Base-by-base conservation (phyloP, 1,140 invertebrate species). In the Melanaphis sacchari region DNA sequence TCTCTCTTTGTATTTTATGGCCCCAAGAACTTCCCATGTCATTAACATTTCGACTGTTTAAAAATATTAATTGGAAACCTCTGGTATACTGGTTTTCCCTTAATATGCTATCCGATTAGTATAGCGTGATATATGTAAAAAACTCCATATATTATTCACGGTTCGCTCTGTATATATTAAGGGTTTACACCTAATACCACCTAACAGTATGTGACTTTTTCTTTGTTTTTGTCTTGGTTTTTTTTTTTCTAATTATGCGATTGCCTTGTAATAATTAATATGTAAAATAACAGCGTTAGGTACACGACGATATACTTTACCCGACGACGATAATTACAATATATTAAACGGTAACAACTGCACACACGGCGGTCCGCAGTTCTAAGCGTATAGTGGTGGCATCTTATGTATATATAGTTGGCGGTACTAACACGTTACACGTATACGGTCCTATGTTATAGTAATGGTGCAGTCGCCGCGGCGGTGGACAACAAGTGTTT, bases 321-420 rank as follows among this genome's bases (percentile, higher is more conserved):
- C 36, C 88, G 88, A 89, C 88, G 49, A 54, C 88, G 88, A 89
- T 89, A 54, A 89, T 89, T 89, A 54, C 26, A 36, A 89, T 89
- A 40, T 49, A 87, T 89, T 54, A 52, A 52, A 54, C 22, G 22
- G 38, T 52, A 89, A 89, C 36, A 49, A 43, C 26, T 43, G 84
- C 41, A 82, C 36, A 36, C 76, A 82, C 36, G n/a, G 36, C 76
- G 36, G 36, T 38, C 36, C n/a, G 76, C 36, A 38, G 22, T 82
- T 36, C 18, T 82, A 21, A 24, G 38, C 22, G 38, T 38, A 21
- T 38, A 38, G 76, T 38, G 36, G 22, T 38, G 76, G 2, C 36
- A 82, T 82, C 21, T 7, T 76, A 76, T 76, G 21, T 15, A 36
- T 76, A 76, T 66, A 66, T 66, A n/a, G 59, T 66, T 66, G 26